These are phyloP conservation scores for Pyrochroa serraticornis DNA, from an alignment of 2,888 invertebrate species.

Conservation along the genomic window DNA sequence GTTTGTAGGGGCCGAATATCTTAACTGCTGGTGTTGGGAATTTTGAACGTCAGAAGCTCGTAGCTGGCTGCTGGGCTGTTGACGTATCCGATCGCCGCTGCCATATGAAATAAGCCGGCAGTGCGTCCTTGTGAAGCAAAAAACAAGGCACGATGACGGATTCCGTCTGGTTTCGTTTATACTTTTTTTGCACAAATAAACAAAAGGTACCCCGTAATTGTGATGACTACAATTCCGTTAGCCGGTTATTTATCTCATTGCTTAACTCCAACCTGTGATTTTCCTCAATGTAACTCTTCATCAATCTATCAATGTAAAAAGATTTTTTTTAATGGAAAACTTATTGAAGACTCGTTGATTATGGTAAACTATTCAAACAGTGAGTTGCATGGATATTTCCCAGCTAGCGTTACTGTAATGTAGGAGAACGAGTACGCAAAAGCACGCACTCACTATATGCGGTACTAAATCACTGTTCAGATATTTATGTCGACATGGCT, in stretches of 20 bases:
- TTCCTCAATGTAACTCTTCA: too few species aligned
- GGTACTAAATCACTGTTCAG: slow-evolving; percentile 44
- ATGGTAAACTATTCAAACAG: slow-evolving; percentile 3
- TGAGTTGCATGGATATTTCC: slow-evolving; percentile 2
- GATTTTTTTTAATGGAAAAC: too few species aligned
- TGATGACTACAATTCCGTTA: not conserved
- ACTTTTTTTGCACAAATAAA: slow-evolving; percentile 10
- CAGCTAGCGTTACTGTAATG: slow-evolving; percentile 16
- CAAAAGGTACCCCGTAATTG: slow-evolving; percentile 2
- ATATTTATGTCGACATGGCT: slow-evolving; percentile 46
- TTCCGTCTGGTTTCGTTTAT: slow-evolving; percentile 19
- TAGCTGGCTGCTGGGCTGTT: not conserved
- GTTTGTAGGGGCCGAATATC: too few species aligned
- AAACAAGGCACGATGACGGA: slow-evolving; percentile 30
- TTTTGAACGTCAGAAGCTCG: not conserved
- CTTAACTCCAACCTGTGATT: too few species aligned
- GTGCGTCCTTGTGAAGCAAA: slow-evolving; percentile 18
- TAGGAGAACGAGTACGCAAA: slow-evolving; percentile 29
- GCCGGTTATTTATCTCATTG: too few species aligned
- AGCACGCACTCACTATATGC: slow-evolving; percentile 35
- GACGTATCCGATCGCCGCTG: not conserved
- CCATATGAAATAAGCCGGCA: slow-evolving; percentile 15
- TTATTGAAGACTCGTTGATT: not conserved
- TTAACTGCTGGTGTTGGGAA: too few species aligned
- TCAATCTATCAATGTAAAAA: too few species aligned